Percentiles rank a stretch among this genome's conserved stretches.
These are phyloP conservation scores for Trichomycterus rosablanca DNA, from an alignment of 2,113 vertebrate genomes.

Conservation along the genomic window DNA sequence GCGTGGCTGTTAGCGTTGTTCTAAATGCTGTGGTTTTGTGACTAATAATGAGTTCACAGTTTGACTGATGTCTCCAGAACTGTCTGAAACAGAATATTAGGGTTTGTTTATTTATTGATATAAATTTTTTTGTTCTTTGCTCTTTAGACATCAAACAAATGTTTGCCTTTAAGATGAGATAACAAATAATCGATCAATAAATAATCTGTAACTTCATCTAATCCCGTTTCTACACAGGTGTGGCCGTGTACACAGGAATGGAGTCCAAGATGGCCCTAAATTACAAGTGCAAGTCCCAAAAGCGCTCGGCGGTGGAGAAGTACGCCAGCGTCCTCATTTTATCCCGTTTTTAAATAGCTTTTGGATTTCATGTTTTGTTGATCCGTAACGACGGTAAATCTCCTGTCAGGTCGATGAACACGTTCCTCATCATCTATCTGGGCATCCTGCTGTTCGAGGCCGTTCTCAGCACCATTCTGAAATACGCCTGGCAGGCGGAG, in stretches of 20 bases:
- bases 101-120: too few species aligned
- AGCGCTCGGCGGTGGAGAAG: constrained; percentile 98
- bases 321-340: constrained; percentile 54
- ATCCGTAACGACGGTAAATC: not conserved
- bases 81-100: too few species aligned
- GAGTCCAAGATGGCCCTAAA: constrained; percentile 99
- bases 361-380: not conserved
- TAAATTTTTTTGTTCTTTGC: too few species aligned
- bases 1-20: too few species aligned
- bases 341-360: not conserved
- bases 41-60: too few species aligned
- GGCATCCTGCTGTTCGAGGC: constrained; percentile 92
- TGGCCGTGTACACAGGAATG: constrained; percentile 97
- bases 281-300: constrained; percentile 99
- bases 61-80: too few species aligned
- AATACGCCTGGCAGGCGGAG: constrained; percentile 93
- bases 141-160: too few species aligned
- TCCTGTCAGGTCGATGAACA: constrained; percentile 89
- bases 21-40: too few species aligned
- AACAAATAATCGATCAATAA: too few species aligned
- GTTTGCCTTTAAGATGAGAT: too few species aligned
- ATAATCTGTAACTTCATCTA: too few species aligned
- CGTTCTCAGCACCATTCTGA: constrained; percentile 91
- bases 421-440: constrained; percentile 94
- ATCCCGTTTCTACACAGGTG: constrained; percentile 65